Conservation (phyloP, 2,797 vertebrate species). For the Pteronotus mesoamericanus region DNA sequence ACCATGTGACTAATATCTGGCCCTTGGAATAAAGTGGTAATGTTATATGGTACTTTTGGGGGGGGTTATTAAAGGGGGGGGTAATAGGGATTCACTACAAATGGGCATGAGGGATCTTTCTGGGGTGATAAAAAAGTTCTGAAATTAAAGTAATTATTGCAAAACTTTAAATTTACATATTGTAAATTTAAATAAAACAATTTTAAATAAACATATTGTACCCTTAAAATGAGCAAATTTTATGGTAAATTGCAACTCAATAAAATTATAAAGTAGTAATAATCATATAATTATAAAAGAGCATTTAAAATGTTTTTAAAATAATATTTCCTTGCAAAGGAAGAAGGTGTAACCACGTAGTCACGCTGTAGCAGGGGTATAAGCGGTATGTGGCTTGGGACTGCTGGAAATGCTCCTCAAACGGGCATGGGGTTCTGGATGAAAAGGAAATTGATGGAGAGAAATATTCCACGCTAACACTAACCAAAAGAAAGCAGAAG, state of each 20-base stretch:
- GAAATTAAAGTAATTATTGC: neutral
- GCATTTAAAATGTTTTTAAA: neutral
- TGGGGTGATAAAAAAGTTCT: neutral
- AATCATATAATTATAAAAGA: neutral
- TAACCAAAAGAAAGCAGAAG: neutral
- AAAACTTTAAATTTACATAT: neutral
- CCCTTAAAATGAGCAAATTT: neutral
- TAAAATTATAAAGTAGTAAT: neutral
- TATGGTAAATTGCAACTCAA: neutral
- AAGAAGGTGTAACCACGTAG: neutral
- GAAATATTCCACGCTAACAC: neutral
- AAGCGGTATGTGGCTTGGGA: neutral
- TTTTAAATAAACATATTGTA: neutral
- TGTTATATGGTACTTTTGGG: neutral
- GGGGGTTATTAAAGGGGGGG: neutral
- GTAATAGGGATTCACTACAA: neutral
- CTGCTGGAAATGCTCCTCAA: neutral
- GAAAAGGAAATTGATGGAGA: neutral
- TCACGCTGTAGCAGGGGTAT: neutral
- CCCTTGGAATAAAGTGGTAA: neutral
- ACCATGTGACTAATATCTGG: neutral
- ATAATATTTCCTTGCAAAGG: neutral
- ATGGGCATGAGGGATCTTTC: neutral
- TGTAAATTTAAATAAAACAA: too few relatives aligned
- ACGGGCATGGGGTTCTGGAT: neutral